Base-by-base conservation (phyloP, 2,888 invertebrate species). In the Psylliodes chrysocephalus region DNA sequence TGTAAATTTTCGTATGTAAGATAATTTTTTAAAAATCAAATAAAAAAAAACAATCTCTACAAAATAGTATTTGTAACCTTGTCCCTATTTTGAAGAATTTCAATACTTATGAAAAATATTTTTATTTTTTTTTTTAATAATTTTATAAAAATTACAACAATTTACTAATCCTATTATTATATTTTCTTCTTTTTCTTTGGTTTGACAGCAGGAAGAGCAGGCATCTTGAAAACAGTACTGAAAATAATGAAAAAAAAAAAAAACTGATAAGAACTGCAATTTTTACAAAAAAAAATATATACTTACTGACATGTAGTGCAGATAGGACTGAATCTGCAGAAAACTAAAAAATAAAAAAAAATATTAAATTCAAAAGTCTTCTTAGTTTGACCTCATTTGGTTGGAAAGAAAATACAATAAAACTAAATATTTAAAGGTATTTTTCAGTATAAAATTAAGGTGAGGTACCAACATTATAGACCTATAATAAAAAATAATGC, bases 301-400 rank as follows among this genome's bases (percentile, higher is more conserved):
- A 93, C 94, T 91, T 84, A 94, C 94, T 96, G 96, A 82, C 98
- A 98, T 35, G 97, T 98, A 18, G 97, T 95, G 82, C 98, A 98
- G 73, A 98, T 96, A 0, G 98, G 97, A 79, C 95, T 96, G 83
- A 96, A 97, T 81, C 94, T 94, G 85, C 98, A 98, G 84, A 97
- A 98, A 72, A 98, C 96, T 95, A 85, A 77, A 88, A 87, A 53
- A 71, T 2, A 12, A 35, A 33, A 10, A 33, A 33, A 33, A 2
- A 7, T 33, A 2, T 35, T 35, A 35, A 35, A 10, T 33, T 33
- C 10, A 33, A 6, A 33, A 33, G 2, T 2, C 33, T 33, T n/a
- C 10, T 25, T 3, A 33, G 10, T 6, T 33, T 10, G 10, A 33
- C 33, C 25, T 10, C 6, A 42, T 17, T 42, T 5, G 15, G n/a